A percentile compares a stretch with the other conserved stretches of the same genome.
These are phyloP conservation scores for Cossypha caffra DNA, from an alignment of 2,797 vertebrate species.

Conservation along the genomic window DNA sequence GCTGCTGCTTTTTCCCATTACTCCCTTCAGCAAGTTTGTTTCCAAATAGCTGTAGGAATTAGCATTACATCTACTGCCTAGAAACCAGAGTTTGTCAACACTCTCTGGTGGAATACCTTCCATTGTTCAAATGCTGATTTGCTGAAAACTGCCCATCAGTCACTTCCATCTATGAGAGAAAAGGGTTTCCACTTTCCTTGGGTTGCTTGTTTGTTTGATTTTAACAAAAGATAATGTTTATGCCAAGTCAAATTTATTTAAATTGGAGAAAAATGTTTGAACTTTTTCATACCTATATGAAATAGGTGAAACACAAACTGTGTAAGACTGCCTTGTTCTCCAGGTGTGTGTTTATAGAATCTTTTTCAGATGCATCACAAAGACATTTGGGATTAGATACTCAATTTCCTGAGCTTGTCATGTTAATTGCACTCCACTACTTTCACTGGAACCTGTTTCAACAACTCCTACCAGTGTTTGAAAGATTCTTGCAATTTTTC, in stretches of 20 bases:
- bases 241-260: background rate
- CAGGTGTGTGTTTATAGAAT: background rate
- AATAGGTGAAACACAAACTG: no score
- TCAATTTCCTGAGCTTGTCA: background rate
- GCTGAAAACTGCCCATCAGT: background rate
- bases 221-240: background rate
- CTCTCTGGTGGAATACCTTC: background rate
- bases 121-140: background rate
- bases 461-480: background rate
- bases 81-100: background rate
- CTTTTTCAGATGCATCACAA: background rate
- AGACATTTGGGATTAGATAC: background rate
- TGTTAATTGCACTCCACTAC: background rate
- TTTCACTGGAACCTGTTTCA: background rate
- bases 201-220: background rate
- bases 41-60: background rate
- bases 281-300: accelerated
- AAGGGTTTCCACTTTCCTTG: background rate
- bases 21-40: background rate
- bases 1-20: background rate
- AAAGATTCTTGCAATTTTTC: background rate
- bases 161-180: background rate
- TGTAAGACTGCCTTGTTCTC: background rate
- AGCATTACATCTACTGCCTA: background rate
- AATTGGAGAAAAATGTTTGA: background rate